A percentile compares a stretch with the other conserved stretches of the same genome.
These are phyloP conservation scores for Melitaea athalia DNA, from an alignment of 2,888 invertebrate species.

Conservation along the genomic window DNA sequence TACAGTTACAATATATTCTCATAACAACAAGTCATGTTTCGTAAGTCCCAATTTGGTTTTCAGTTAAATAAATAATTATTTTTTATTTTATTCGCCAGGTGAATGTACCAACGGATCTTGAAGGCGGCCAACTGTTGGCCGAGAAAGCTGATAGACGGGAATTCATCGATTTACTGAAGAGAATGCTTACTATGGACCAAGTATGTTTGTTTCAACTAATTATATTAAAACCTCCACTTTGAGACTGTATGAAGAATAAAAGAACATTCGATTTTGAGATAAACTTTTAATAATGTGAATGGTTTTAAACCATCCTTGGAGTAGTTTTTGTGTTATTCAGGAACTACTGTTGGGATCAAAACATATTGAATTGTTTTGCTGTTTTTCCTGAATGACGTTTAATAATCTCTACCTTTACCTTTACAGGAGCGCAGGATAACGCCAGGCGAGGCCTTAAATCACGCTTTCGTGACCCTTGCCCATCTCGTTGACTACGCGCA, in stretches of 20 bases:
- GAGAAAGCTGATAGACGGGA: conserved; percentile 98
- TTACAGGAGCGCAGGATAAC: conserved; percentile 94
- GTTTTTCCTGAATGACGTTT: too few species aligned
- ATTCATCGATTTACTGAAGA: conserved; percentile 98
- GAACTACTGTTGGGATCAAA: too few species aligned
- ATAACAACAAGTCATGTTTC: neutral
- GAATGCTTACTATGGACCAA: conserved; percentile 99
- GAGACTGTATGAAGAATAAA: too few species aligned
- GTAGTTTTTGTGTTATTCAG: too few species aligned
- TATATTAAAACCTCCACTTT: neutral
- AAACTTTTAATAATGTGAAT: too few species aligned
- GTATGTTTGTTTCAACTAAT: conserved; percentile 62
- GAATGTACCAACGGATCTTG: conserved; percentile 97
- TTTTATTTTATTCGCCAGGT: conserved; percentile 74
- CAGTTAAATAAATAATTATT: too few species aligned
- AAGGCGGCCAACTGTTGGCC: conserved; percentile 96
- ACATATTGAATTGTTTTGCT: too few species aligned
- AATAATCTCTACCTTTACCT: neutral
- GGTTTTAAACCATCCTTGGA: too few species aligned
- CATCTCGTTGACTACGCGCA: conserved; percentile 98
- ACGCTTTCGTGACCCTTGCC: conserved; percentile 95
- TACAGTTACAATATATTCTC: neutral
- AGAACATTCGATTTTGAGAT: too few species aligned
- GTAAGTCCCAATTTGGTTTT: too few species aligned
- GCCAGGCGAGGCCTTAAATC: conserved; percentile 97